Base-by-base conservation (phyloP, 2,888 invertebrate genomes). In the Drosophila mulleri region DNA sequence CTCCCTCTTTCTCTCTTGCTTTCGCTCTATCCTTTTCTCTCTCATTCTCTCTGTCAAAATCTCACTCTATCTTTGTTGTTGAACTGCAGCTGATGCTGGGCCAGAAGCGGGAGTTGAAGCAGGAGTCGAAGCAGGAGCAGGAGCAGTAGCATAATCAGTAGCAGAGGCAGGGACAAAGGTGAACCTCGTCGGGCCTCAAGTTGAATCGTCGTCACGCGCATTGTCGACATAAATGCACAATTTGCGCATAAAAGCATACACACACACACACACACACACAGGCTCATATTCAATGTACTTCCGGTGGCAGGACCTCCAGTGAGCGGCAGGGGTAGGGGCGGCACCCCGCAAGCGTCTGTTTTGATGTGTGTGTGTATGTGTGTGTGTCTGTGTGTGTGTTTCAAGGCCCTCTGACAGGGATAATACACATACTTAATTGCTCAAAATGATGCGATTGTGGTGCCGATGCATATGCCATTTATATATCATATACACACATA, bases 401-500 rank as follows among this genome's bases (percentile, higher is more conserved):
- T 89, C 89, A 85, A 82, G 89, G 88, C 86, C 78, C 88, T 81
- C 86, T 89, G 89, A 80, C 88, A 88, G 44, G 89, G 79, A 89
- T 91, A 90, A 90, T 90, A 86, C 90, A 89, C 90, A 90, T 84
- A 84, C 88, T 81, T 89, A 91, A 91, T 91, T 90, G 91, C 91
- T 87, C 84, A 83, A 89, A 89, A 88, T 83, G 79, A 88, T 88
- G 86, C 89, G 88, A 88, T 84, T 84, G 86, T 79, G 66, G 29
- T 73, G 72, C 66, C 69, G 76, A 52, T 78, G 75, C 87, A 86
- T 83, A 75, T 80, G 79, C 71, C 70, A 26, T n/a, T 16, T 32
- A 57, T 44, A 57, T 50, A 18, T 16, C 2, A 7, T 53, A 65
- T 37, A 60, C 26, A 26, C 58, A 67, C 57, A 59, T 41, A 54